Conservation (phyloP, 2,797 vertebrate genomes). For the Prionace glauca region DNA sequence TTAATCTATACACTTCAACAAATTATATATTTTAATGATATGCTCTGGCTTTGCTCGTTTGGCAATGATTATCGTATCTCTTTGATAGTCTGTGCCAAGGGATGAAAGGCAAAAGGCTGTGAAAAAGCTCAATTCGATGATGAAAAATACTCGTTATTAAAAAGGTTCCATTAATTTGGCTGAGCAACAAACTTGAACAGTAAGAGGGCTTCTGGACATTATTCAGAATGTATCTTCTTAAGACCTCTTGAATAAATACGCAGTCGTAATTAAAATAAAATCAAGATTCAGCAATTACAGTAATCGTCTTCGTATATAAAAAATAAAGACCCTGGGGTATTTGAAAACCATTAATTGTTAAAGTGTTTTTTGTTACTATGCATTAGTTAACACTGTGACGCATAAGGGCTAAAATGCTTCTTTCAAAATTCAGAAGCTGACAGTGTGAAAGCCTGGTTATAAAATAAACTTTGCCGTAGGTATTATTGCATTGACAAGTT, state of each 20-base stretch:
- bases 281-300: neutral
- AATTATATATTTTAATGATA: conserved; percentile 5
- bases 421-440: neutral
- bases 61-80: neutral
- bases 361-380: neutral
- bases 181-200: neutral
- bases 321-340: neutral
- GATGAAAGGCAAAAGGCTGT: neutral
- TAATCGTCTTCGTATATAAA: neutral
- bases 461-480: neutral
- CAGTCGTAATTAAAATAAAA: conserved; percentile 13
- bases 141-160: neutral
- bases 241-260: neutral
- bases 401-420: neutral
- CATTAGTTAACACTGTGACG: neutral
- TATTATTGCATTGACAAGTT: neutral
- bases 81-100: neutral
- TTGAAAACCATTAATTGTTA: neutral
- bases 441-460: neutral
- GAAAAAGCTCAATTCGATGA: neutral
- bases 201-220: neutral
- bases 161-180: neutral
- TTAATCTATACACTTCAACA: conserved; percentile 31
- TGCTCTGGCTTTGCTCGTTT: neutral
- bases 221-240: neutral